These are phyloP conservation scores for Chascanopsetta lugubris DNA, from an alignment of 2,113 vertebrate genomes.

Conservation along the genomic window DNA sequence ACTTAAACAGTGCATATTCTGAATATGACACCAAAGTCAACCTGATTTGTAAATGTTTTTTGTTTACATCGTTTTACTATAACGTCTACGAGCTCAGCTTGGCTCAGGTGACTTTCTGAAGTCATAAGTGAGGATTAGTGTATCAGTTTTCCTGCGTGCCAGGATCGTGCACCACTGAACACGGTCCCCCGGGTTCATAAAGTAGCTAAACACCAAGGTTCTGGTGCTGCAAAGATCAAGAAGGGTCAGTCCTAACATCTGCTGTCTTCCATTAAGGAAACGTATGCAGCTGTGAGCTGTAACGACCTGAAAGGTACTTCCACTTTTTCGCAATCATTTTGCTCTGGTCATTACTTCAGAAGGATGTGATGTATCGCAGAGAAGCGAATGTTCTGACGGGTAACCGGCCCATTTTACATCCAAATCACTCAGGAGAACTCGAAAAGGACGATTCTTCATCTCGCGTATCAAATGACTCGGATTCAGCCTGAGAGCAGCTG, in stretches of 20 bases:
- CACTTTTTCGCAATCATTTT: conserved; percentile 24
- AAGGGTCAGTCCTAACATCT: conserved; percentile 28
- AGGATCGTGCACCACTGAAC: background rate
- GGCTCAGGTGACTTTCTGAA: background rate
- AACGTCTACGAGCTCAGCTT: background rate
- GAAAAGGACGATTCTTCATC: conserved; percentile 31
- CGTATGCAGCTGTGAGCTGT: conserved; percentile 8
- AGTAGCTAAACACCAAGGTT: conserved; percentile 7
- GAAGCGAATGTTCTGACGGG: conserved; percentile 6
- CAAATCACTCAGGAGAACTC: conserved; percentile 30
- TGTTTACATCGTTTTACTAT: background rate
- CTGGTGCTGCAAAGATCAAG: conserved; percentile 23
- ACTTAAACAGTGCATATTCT: background rate
- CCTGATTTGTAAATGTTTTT: background rate
- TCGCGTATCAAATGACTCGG: conserved; percentile 17
- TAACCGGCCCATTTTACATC: conserved; percentile 4
- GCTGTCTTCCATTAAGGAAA: conserved; percentile 22
- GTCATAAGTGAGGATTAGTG: background rate
- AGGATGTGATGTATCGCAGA: conserved; percentile 15
- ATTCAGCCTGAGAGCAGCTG: conserved; percentile 10
- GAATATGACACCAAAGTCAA: background rate
- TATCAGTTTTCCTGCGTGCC: background rate
- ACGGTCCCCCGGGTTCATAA: background rate
- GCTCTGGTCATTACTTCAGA: conserved; percentile 31
- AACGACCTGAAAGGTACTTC: conserved; percentile 24